Percentiles rank a stretch among this genome's conserved stretches.
phyloP scores from a whole-genome alignment of 2,888 invertebrate species.

The Urechis unicinctus region DNA sequence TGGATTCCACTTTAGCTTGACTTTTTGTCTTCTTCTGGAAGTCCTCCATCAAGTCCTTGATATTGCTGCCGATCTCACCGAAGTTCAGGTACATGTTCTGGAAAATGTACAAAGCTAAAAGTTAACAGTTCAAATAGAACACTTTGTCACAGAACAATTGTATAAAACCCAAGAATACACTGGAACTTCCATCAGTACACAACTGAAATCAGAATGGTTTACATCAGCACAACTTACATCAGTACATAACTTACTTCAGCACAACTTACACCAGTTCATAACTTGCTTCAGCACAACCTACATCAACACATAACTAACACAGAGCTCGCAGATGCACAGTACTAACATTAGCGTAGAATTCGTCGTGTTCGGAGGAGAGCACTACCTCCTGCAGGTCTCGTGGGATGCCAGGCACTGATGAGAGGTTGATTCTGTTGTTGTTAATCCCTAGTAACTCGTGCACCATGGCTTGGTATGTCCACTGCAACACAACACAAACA shows the following conservation, averaged over 20 bases:
- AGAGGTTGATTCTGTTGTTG: conserved; percentile 88
- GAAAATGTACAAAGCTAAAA: conserved; percentile 4
- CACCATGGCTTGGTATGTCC: conserved; percentile 99
- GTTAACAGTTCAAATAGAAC: neutral
- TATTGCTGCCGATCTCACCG: conserved; percentile 96
- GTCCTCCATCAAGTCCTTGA: conserved; percentile 94
- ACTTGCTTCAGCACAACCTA: too few relatives aligned
- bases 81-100: conserved; percentile 92
- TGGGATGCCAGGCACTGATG: conserved; percentile 73
- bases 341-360: conserved; percentile 83
- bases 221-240: too few relatives aligned
- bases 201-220: neutral
- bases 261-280: too few relatives aligned
- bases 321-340: neutral
- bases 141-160: too few relatives aligned
- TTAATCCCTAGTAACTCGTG: conserved; percentile 90
- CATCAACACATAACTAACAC: too few relatives aligned
- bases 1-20: conserved; percentile 95
- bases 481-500: conserved; percentile 58
- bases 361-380: conserved; percentile 89
- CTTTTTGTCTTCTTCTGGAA: conserved; percentile 93
- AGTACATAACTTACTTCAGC: too few relatives aligned
- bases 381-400: conserved; percentile 90
- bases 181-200: neutral
- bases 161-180: too few relatives aligned